Percentiles rank a stretch among this genome's conserved stretches.
These are phyloP conservation scores for Siniperca undulata DNA, from an alignment of 2,797 vertebrate species.

Conservation along the genomic window DNA sequence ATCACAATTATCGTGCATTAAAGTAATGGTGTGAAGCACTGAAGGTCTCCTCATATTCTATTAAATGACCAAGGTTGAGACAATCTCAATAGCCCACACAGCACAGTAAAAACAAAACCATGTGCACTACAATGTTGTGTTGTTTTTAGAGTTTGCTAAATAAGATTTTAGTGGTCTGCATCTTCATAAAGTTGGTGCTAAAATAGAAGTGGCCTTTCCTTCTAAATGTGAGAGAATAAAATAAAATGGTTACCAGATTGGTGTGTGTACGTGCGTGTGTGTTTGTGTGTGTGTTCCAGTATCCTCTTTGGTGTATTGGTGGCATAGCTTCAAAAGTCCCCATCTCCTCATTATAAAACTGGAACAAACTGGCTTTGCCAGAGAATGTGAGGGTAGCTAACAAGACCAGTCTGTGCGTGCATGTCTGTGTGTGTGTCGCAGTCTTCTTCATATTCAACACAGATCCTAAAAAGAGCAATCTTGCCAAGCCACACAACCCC, in stretches of 20 bases:
- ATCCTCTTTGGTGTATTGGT: constrained; percentile 58
- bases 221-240: constrained; percentile 35
- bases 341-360: constrained; percentile 82
- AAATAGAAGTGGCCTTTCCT: constrained; percentile 28
- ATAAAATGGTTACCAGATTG: constrained; percentile 45
- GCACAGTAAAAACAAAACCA: constrained; percentile 22
- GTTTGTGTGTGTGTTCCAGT: constrained; percentile 34
- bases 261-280: background rate
- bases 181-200: constrained; percentile 31
- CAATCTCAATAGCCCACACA: constrained; percentile 10
- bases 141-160: constrained; percentile 28
- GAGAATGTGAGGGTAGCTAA: constrained; percentile 79
- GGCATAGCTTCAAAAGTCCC: constrained; percentile 74
- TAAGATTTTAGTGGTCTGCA: constrained; percentile 14
- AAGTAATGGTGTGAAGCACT: background rate
- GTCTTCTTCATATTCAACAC: constrained; percentile 76
- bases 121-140: constrained; percentile 4
- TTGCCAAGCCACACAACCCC: constrained; percentile 79
- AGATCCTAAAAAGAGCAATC: constrained; percentile 71
- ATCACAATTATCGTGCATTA: background rate
- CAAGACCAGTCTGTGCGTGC: constrained; percentile 77
- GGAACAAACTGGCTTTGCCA: constrained; percentile 79
- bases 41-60: constrained; percentile 4
- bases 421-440: constrained; percentile 49
- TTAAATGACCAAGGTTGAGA: background rate